These are phyloP conservation scores for Pachycephala philippinensis DNA, from an alignment of 2,113 vertebrate genomes.

Conservation along the genomic window DNA sequence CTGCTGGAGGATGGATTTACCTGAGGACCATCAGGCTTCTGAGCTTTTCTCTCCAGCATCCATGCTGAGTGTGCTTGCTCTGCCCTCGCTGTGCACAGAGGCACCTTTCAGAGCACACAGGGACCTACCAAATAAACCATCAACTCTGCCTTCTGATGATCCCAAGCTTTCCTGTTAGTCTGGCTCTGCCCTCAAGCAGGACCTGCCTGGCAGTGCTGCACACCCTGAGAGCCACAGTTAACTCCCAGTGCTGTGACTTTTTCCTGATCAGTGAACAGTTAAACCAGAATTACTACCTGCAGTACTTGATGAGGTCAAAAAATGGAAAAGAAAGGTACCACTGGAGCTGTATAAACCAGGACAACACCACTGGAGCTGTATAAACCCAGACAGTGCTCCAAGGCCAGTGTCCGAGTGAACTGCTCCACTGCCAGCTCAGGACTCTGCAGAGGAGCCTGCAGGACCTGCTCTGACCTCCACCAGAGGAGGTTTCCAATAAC, in stretches of 20 bases:
- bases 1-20: not conserved
- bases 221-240: not conserved
- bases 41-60: not conserved
- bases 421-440: not conserved
- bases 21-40: not conserved
- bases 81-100: not conserved
- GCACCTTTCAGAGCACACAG: not conserved
- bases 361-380: not conserved
- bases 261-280: not conserved
- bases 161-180: not conserved
- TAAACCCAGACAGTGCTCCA: not conserved
- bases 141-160: not conserved
- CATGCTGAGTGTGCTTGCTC: not conserved
- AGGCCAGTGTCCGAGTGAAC: fast-evolving
- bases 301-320: not conserved
- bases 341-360: not conserved
- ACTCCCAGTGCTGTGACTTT: fast-evolving
- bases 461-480: not conserved
- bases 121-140: not conserved
- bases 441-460: not conserved
- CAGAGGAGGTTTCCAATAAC: not conserved
- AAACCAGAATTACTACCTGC: not conserved
- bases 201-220: not conserved
- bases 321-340: not conserved
- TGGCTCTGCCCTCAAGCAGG: not conserved